phyloP scores from a whole-genome alignment of 2,888 invertebrate genomes.

The Drosophila kambysellisi region DNA sequence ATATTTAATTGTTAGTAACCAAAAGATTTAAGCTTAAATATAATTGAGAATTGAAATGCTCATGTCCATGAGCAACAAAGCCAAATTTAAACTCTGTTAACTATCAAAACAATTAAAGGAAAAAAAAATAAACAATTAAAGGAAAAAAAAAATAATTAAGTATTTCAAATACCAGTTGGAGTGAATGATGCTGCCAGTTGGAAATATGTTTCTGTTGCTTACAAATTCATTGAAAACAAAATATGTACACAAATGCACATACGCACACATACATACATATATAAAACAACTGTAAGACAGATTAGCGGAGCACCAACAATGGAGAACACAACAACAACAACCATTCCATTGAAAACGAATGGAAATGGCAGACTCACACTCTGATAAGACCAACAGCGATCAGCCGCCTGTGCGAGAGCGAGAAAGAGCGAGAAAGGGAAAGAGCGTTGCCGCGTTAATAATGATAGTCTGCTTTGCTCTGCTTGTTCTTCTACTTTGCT shows the following conservation, averaged over 20 bases:
- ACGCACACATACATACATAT: neutral
- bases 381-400: slow-evolving; percentile 43
- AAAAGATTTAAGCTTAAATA: slow-evolving; percentile 7
- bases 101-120: slow-evolving; percentile 5
- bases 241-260: neutral
- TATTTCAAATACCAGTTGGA: slow-evolving; percentile 10
- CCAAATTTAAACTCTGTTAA: neutral
- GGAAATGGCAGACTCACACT: slow-evolving; percentile 41
- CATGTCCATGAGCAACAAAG: neutral
- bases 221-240: slow-evolving; percentile 40
- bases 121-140: neutral
- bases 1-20: slow-evolving; percentile 17
- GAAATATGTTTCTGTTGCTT: slow-evolving; percentile 20
- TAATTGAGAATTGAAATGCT: slow-evolving; percentile 9
- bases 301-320: slow-evolving; percentile 54
- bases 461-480: slow-evolving; percentile 10
- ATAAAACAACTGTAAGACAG: slow-evolving; percentile 13
- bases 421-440: slow-evolving; percentile 1
- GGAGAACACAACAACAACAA: slow-evolving; percentile 25
- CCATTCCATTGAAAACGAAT: slow-evolving; percentile 5
- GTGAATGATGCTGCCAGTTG: slow-evolving; percentile 14
- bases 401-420: slow-evolving; percentile 3
- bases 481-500: slow-evolving; percentile 19
- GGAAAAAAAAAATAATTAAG: neutral
- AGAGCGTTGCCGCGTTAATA: slow-evolving; percentile 7